A percentile compares a stretch with the other conserved stretches of the same genome.
phyloP scores from a whole-genome alignment of 2,888 invertebrate species.

The Nomada goodeniana region DNA sequence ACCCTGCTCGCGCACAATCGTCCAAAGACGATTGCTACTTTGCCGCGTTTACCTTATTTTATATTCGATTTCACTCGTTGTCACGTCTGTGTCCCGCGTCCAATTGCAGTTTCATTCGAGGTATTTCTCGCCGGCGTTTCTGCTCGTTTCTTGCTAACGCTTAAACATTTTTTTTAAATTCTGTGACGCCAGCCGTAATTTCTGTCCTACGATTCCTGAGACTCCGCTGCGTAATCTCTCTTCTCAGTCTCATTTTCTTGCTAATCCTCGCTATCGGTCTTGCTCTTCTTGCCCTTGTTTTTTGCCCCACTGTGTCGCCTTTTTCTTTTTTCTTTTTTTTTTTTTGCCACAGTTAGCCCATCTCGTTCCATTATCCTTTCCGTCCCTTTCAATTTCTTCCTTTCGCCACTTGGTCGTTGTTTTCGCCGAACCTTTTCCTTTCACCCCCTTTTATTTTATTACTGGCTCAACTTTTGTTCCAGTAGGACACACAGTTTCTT shows the following conservation, averaged over 20 bases:
- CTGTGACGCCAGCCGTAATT: background rate
- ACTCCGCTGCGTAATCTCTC: background rate
- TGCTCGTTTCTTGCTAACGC: background rate
- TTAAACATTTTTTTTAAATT: background rate
- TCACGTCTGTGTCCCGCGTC: background rate
- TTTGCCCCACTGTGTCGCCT: background rate
- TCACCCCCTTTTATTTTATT: constrained; percentile 5
- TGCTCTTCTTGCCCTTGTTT: background rate
- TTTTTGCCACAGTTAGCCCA: constrained; percentile 1
- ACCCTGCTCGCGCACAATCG: background rate
- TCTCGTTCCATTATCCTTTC: background rate
- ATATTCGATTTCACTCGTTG: background rate
- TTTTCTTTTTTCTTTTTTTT: constrained; percentile 7
- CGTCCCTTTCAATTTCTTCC: constrained; percentile 14
- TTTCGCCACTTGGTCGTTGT: constrained; percentile 2
- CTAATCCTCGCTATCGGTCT: background rate
- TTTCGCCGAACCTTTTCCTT: background rate
- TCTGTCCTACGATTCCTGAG: background rate
- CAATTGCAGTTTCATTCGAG: background rate
- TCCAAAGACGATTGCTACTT: constrained; percentile 6
- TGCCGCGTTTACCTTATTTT: constrained; percentile 15
- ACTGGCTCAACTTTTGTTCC: constrained; percentile 5
- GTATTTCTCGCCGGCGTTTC: background rate
- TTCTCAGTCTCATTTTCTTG: background rate
- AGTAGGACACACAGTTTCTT: background rate